Evolutionary conservation across 2,888 invertebrate species (phyloP), one percentile per base, ranked within the genome.

Genomic region (Crossocerus cetratus): DNA sequence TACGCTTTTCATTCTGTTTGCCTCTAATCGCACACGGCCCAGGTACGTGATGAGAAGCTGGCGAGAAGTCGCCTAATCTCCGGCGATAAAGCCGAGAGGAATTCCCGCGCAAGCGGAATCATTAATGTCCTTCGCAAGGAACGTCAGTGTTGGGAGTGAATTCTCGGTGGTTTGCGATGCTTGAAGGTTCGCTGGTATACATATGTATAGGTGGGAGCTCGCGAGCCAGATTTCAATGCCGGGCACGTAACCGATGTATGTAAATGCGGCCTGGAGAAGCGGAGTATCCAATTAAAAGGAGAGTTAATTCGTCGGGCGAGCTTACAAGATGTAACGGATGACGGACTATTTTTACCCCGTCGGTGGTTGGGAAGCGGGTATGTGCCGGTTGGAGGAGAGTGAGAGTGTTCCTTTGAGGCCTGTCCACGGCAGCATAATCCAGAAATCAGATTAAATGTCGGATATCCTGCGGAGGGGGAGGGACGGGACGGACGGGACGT

Each of bases 401-500:
- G 72, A 73, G 77, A 74, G 76, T 61, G 78, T 81, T 84, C 80
- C 80, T 83, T 81, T 81, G 83, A 83, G 84, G 86, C 87, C 82
- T 83, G 81, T 81, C 81, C 79, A 83, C 80, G 73, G 82, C 82
- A 83, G 83, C 84, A 83, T 88, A 88, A 88, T 89, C 90, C 89
- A 88, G 89, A 89, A 90, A 90, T 90, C 89, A 90, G 90, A 90
- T 90, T 90, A 88, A 89, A 89, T 85, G 86, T 90, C 90, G 90
- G 90, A 90, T 89, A 89, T 90, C 90, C 90, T 89, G 90, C 86
- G 82, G 84, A 82, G 84, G 84, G 88, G 8, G 32, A 1, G 32
- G 32, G 32, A 3, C 5, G 3, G 3, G 32, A 32, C 32, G 32
- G 32, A 32, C 5, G 32, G 32, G 84, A 83, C 84, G 80, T 81